Conservation (phyloP, 1,140 invertebrate species). For the Zaprionus gabonicus region DNA sequence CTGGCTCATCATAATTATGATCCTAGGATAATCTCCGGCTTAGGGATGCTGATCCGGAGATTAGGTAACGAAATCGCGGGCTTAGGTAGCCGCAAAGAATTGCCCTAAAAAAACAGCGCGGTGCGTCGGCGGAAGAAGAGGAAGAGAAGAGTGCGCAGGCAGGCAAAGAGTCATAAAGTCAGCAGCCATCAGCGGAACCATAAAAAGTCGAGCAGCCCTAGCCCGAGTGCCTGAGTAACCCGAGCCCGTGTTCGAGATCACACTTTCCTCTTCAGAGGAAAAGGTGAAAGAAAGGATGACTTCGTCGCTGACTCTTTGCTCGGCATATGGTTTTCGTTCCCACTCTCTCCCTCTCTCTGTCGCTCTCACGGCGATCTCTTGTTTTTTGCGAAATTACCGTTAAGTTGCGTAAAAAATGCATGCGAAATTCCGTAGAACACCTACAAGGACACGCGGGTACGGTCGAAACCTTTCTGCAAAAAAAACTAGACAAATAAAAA, state of each 20-base stretch:
- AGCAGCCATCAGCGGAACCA: constrained; percentile 43
- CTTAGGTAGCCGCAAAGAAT: constrained; percentile 80
- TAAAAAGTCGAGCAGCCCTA: constrained; percentile 75
- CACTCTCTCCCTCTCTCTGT: not conserved
- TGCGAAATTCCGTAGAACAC: constrained; percentile 42
- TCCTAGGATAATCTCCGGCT: constrained; percentile 81
- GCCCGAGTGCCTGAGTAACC: constrained; percentile 34
- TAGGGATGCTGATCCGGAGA: constrained; percentile 78
- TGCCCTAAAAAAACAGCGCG: constrained; percentile 67
- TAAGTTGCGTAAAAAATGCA: constrained; percentile 41
- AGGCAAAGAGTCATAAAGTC: constrained; percentile 57
- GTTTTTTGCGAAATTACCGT: constrained; percentile 30
- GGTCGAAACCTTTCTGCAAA: constrained; percentile 8
- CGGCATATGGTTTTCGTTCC: constrained; percentile 55
- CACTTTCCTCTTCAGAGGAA: constrained; percentile 71
- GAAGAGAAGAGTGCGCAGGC: not conserved
- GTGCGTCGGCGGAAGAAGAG: constrained; percentile 16
- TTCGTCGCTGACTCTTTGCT: constrained; percentile 18
- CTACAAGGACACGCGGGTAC: constrained; percentile 50
- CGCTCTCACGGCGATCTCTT: not conserved
- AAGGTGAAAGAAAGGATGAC: constrained; percentile 53
- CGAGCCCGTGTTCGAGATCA: constrained; percentile 56
- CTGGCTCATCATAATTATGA: constrained; percentile 78
- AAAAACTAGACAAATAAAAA: constrained; percentile 7
- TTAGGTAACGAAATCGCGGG: constrained; percentile 78